phyloP scores from a whole-genome alignment of 1,140 invertebrate species.

The Reticulitermes speratus region DNA sequence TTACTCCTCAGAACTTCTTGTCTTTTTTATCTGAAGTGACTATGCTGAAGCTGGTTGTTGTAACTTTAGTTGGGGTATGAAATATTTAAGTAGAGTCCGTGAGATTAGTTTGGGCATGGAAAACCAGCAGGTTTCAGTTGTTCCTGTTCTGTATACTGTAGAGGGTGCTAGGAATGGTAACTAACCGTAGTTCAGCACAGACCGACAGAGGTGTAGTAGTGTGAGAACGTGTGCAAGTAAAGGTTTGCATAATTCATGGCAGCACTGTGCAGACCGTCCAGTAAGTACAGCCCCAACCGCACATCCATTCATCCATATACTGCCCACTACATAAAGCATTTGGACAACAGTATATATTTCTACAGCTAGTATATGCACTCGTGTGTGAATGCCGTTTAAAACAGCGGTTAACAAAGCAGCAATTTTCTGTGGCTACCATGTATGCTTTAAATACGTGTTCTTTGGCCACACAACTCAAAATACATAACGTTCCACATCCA shows the following conservation, averaged over 20 bases:
- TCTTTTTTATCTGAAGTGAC: background rate
- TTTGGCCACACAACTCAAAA: too few relatives aligned
- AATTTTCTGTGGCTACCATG: too few relatives aligned
- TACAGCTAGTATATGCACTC: too few relatives aligned
- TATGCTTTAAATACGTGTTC: too few relatives aligned
- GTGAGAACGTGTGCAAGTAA: slow-evolving; percentile 23
- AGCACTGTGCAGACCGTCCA: background rate
- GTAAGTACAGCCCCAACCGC: background rate
- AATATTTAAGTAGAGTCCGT: background rate
- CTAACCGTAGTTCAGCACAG: slow-evolving; percentile 6
- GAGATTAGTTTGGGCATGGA: slow-evolving; percentile 2
- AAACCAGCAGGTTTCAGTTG: background rate
- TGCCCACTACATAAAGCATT: background rate
- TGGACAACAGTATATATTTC: background rate
- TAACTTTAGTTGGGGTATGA: background rate
- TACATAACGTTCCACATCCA: too few relatives aligned
- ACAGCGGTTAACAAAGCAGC: too few relatives aligned
- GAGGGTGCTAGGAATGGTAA: background rate
- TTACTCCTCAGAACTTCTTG: background rate
- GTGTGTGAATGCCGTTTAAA: too few relatives aligned
- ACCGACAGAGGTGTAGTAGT: background rate
- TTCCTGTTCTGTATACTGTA: background rate
- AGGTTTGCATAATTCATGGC: slow-evolving; percentile 29
- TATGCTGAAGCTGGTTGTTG: background rate
- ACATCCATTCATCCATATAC: background rate